Evolutionary conservation across 2,797 vertebrate species (phyloP).

Genomic region (Decapterus maruadsi): DNA sequence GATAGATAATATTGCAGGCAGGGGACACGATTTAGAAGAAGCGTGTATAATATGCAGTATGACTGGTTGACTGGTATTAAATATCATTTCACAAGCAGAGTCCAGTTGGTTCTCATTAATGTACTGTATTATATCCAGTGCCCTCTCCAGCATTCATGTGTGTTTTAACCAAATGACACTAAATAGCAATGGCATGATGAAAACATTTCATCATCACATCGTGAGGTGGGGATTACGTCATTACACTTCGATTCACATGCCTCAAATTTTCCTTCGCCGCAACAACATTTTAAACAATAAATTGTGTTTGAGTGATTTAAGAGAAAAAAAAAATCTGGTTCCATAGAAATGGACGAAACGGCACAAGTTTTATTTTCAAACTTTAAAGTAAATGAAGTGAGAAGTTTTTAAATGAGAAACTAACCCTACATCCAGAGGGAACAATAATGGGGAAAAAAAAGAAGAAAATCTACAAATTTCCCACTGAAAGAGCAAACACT

Average conservation of each 20-base stretch:
- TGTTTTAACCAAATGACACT: not conserved
- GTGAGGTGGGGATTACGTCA: not conserved
- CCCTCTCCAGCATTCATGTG: not conserved
- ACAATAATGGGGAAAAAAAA: constrained; percentile 14
- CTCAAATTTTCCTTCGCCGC: not conserved
- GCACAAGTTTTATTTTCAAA: not conserved
- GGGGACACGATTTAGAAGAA: no score
- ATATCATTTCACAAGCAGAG: not conserved
- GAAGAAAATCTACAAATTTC: constrained; percentile 5
- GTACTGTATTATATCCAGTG: not conserved
- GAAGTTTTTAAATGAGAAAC: constrained; percentile 16
- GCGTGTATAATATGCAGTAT: no score
- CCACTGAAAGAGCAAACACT: constrained; percentile 28
- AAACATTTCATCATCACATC: not conserved
- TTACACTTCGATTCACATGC: not conserved
- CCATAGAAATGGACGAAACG: not conserved
- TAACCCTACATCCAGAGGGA: not conserved
- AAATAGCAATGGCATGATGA: not conserved
- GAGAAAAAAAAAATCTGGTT: not conserved
- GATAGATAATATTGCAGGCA: no score
- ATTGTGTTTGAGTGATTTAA: not conserved
- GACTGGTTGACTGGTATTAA: not conserved
- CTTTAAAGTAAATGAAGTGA: not conserved
- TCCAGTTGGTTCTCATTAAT: not conserved
- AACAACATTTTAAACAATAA: not conserved